These are phyloP conservation scores for Archocentrus centrarchus DNA, from an alignment of 2,113 vertebrate genomes.

Conservation along the genomic window DNA sequence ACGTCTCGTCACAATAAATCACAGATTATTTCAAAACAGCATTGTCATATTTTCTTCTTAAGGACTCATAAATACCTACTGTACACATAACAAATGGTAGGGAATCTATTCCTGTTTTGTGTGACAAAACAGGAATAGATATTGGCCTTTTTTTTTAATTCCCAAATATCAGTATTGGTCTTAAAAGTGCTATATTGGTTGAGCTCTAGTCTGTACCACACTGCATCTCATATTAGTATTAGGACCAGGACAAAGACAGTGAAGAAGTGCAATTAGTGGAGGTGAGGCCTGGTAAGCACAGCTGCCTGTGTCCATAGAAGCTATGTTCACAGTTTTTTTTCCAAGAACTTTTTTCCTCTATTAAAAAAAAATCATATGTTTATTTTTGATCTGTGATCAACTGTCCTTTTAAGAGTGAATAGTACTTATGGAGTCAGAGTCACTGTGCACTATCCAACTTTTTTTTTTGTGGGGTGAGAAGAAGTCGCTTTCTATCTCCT, in stretches of 20 bases:
- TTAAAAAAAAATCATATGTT: neutral
- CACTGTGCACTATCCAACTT: neutral
- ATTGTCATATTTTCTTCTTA: neutral
- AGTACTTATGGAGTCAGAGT: neutral
- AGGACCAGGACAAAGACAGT: neutral
- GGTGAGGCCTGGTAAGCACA: neutral
- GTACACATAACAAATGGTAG: neutral
- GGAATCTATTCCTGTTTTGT: neutral
- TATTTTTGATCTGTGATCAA: neutral
- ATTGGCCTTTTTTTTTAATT: neutral
- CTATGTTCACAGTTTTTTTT: neutral
- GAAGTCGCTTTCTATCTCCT: neutral
- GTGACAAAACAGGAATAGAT: neutral
- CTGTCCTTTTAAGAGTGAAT: neutral
- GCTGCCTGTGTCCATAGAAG: too few relatives aligned
- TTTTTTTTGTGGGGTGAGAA: neutral
- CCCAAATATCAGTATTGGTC: neutral
- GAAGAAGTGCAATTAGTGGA: too few relatives aligned
- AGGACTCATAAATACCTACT: neutral
- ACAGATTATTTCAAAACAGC: neutral
- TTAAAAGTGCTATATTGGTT: too few relatives aligned
- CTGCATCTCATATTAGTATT: neutral
- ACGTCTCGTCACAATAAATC: neutral
- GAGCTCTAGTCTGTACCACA: too few relatives aligned
- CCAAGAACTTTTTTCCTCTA: neutral